Percentiles rank a stretch among this genome's conserved stretches.
Conservation (phyloP, 2,113 vertebrate species). For the Charina bottae region DNA sequence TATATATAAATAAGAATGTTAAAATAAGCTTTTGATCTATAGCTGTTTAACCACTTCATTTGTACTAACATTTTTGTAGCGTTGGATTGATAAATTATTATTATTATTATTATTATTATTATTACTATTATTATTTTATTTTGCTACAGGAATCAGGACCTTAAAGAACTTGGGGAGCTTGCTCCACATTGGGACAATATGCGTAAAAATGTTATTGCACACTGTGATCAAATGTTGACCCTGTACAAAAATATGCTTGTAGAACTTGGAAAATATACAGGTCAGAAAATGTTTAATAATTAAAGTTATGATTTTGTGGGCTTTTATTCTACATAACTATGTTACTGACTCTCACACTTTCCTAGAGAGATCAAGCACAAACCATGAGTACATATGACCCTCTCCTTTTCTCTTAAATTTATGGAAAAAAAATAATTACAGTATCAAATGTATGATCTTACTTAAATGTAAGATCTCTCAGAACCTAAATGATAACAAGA, state of each 20-base stretch:
- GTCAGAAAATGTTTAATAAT: conserved; percentile 66
- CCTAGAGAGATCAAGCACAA: background rate
- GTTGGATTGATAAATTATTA: conserved; percentile 20
- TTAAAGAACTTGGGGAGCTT: conserved; percentile 94
- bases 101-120: conserved; percentile 39
- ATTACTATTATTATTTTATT: conserved; percentile 47
- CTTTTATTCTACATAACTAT: background rate
- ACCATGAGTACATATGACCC: background rate
- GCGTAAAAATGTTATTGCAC: conserved; percentile 89
- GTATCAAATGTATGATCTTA: background rate
- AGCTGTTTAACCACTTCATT: background rate
- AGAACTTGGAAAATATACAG: conserved; percentile 90
- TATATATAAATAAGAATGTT: background rate
- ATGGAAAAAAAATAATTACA: background rate
- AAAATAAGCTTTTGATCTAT: background rate
- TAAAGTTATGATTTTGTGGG: background rate
- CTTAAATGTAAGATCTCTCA: background rate
- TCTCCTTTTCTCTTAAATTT: background rate
- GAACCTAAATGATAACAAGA: background rate
- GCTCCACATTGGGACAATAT: conserved; percentile 98
- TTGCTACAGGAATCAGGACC: conserved; percentile 86
- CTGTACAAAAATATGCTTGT: conserved; percentile 90
- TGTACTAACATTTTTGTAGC: background rate
- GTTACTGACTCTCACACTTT: too few relatives aligned
- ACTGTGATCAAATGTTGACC: conserved; percentile 89